Evolutionary conservation across 2,888 invertebrate species (phyloP).

Genomic region (Scaptomyza polygonia): DNA sequence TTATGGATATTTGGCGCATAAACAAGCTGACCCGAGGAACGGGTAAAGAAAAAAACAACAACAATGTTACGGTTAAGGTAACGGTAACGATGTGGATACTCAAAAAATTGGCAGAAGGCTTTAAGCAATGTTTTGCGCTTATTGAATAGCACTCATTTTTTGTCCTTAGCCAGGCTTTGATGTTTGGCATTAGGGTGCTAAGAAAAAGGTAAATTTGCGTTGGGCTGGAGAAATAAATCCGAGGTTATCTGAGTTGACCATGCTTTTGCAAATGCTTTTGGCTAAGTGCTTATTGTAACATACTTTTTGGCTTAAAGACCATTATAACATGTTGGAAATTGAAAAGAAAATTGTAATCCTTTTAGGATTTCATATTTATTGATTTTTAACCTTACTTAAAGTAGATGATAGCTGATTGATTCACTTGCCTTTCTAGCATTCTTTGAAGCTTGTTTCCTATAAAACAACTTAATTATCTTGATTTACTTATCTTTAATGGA

Average conservation of each 20-base stretch:
- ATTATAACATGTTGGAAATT: neutral
- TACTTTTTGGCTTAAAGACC: constrained; percentile 8
- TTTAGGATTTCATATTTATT: too few relatives aligned
- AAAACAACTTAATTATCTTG: neutral
- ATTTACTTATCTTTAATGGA: too few relatives aligned
- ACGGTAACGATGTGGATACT: constrained; percentile 4
- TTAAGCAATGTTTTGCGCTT: constrained; percentile 63
- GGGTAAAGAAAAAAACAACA: constrained; percentile 21
- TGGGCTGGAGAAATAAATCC: constrained; percentile 6
- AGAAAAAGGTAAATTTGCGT: constrained; percentile 4
- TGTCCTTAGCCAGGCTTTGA: constrained; percentile 32
- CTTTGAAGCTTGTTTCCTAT: neutral
- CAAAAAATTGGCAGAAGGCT: constrained; percentile 28
- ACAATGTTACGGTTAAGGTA: neutral
- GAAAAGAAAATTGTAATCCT: neutral
- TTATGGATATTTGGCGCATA: constrained; percentile 78
- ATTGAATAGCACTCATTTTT: constrained; percentile 24
- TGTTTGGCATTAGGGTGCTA: constrained; percentile 17
- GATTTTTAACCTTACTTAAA: too few relatives aligned
- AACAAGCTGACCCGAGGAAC: constrained; percentile 70
- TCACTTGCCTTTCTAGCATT: neutral
- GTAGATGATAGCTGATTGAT: too few relatives aligned
- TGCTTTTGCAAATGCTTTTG: neutral
- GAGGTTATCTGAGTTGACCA: neutral
- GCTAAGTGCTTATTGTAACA: neutral